These are phyloP conservation scores for Melanostigma gelatinosum DNA, from an alignment of 2,113 vertebrate species.

Conservation along the genomic window DNA sequence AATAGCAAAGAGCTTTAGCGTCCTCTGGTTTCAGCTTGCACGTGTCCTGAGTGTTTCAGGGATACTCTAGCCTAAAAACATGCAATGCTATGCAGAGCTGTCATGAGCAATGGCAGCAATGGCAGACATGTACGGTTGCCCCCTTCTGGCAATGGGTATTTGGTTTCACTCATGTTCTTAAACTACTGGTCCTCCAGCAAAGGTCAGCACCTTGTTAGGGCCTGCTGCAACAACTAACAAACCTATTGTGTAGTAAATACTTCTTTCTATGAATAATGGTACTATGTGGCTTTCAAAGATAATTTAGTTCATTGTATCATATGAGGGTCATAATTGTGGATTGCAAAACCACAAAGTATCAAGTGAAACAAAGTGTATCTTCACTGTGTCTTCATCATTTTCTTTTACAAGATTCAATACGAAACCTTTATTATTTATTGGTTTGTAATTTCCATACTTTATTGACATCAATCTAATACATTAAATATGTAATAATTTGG, in stretches of 20 bases:
- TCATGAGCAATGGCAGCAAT: conserved; percentile 76
- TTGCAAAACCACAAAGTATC: not conserved
- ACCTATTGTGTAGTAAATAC: conserved; percentile 45
- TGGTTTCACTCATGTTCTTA: conserved; percentile 72
- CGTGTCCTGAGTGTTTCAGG: conserved; percentile 64
- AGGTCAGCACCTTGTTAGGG: conserved; percentile 77
- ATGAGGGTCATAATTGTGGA: not conserved
- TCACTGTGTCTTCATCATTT: not conserved
- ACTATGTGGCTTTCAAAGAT: not conserved
- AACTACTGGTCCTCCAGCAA: conserved; percentile 60
- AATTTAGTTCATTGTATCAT: not conserved
- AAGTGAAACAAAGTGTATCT: not conserved
- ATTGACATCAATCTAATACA: not conserved
- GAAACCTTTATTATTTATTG: not conserved
- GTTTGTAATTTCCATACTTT: not conserved
- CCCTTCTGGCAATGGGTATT: conserved; percentile 59
- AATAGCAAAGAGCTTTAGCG: conserved; percentile 44
- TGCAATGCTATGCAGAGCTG: conserved; percentile 71
- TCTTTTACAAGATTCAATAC: not conserved
- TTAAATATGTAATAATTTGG: not conserved
- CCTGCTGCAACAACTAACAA: conserved; percentile 48
- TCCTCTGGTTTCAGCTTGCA: conserved; percentile 69
- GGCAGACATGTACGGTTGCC: conserved; percentile 73
- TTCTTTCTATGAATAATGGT: conserved; percentile 16
- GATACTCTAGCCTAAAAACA: conserved; percentile 75